Conservation (phyloP, 2,113 vertebrate species). For the Thinocorus orbignyianus region DNA sequence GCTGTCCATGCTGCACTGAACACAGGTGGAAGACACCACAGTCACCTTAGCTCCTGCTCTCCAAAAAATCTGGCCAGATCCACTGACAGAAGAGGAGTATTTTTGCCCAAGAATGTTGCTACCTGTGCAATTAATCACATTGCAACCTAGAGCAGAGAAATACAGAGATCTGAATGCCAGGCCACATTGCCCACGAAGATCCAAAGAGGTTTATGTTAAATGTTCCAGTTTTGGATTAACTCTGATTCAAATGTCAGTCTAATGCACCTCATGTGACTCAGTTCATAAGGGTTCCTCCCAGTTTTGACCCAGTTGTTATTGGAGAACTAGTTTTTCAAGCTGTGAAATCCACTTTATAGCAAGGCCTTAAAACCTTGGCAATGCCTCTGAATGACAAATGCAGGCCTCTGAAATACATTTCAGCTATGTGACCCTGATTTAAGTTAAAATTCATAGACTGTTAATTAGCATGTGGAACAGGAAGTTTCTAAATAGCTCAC, state of each 20-base stretch:
- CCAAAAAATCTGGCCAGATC: background rate
- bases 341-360: background rate
- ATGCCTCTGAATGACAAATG: slow-evolving; percentile 44
- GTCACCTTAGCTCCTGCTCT: background rate
- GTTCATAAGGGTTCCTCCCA: background rate
- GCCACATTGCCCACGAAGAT: background rate
- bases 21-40: background rate
- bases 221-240: background rate
- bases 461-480: slow-evolving; percentile 71
- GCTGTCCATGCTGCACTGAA: background rate
- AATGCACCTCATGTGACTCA: slow-evolving; percentile 7
- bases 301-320: slow-evolving; percentile 12
- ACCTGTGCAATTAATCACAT: background rate
- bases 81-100: background rate
- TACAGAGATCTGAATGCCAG: background rate
- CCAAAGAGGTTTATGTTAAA: background rate
- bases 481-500: slow-evolving; percentile 73
- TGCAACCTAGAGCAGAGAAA: background rate
- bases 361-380: slow-evolving; percentile 45
- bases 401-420: slow-evolving; percentile 10
- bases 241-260: slow-evolving; percentile 4
- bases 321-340: slow-evolving; percentile 25
- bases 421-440: slow-evolving; percentile 47
- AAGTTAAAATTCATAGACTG: slow-evolving; percentile 70
- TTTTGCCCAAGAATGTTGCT: background rate